Percentiles rank a stretch among this genome's conserved stretches.
Conservation (phyloP, 2,797 vertebrate genomes). For the Tachyglossus aculeatus region DNA sequence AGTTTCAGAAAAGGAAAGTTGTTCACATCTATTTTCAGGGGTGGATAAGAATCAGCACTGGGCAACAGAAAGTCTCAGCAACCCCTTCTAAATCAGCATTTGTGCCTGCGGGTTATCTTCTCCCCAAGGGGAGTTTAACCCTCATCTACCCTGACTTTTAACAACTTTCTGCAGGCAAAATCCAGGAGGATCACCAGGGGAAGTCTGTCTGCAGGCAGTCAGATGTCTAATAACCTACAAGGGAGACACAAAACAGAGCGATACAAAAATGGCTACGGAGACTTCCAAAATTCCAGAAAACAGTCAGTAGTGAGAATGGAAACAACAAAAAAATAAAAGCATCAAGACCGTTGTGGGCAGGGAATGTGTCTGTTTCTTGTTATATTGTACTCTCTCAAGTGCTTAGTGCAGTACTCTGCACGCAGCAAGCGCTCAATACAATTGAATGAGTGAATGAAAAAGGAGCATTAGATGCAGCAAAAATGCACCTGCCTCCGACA, state of each 20-base stretch:
- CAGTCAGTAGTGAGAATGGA: neutral
- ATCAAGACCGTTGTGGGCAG: no score
- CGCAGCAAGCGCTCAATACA: no score
- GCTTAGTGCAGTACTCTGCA: no score
- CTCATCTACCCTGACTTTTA: neutral
- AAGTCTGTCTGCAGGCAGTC: no score
- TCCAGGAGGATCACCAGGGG: neutral
- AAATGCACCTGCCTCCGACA: neutral
- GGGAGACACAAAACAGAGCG: neutral
- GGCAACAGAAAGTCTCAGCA: neutral
- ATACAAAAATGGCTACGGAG: neutral
- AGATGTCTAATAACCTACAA: no score
- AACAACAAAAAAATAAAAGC: neutral
- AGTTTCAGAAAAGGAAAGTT: neutral
- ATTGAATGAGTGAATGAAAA: neutral
- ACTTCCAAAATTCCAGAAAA: neutral
- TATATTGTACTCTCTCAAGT: no score
- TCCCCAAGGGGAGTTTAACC: neutral
- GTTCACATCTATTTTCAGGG: accelerated
- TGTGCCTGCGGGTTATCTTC: neutral
- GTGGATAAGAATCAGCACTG: neutral
- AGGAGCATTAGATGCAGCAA: neutral
- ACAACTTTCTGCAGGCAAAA: neutral
- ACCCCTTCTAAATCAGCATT: neutral
- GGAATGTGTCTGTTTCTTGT: no score